A percentile compares a stretch with the other conserved stretches of the same genome.
These are phyloP conservation scores for Catostylus mosaicus DNA, from an alignment of 30 jellyfish, hydroid and myxozoan genomes.

Conservation along the genomic window DNA sequence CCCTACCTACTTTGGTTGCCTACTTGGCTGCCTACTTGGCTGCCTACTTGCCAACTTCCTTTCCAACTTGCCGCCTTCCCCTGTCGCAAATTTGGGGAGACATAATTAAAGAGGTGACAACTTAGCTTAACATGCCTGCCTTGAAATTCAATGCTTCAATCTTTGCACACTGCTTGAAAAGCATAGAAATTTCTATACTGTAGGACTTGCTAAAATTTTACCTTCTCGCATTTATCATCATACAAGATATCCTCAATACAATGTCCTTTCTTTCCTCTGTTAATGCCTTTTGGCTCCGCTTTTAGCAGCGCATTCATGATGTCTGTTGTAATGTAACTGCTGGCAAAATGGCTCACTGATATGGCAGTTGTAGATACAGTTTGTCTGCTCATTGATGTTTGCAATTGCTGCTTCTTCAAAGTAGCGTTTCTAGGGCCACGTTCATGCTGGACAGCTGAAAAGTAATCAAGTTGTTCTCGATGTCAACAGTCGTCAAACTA, in stretches of 20 bases:
- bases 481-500: not conserved
- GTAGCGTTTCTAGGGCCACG: conserved; percentile 95
- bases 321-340: conserved; percentile 26
- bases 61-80: no score
- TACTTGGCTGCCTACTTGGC: no score
- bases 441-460: conserved; percentile 92
- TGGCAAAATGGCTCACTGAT: conserved; percentile 32
- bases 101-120: no score
- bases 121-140: no score
- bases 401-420: conserved; percentile 69
- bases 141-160: no score
- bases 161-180: no score
- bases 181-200: no score
- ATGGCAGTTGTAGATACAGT: conserved; percentile 18
- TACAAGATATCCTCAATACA: conserved; percentile 61
- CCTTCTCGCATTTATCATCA: conserved; percentile 47
- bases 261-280: conserved; percentile 62
- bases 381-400: conserved; percentile 20
- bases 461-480: not conserved
- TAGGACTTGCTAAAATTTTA: not conserved
- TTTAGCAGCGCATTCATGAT: conserved; percentile 53
- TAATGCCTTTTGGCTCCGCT: conserved; percentile 65
- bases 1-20: no score
- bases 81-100: no score
- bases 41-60: no score